Conservation (phyloP, 2,888 invertebrate genomes). For the Amblyteles armatorius region DNA sequence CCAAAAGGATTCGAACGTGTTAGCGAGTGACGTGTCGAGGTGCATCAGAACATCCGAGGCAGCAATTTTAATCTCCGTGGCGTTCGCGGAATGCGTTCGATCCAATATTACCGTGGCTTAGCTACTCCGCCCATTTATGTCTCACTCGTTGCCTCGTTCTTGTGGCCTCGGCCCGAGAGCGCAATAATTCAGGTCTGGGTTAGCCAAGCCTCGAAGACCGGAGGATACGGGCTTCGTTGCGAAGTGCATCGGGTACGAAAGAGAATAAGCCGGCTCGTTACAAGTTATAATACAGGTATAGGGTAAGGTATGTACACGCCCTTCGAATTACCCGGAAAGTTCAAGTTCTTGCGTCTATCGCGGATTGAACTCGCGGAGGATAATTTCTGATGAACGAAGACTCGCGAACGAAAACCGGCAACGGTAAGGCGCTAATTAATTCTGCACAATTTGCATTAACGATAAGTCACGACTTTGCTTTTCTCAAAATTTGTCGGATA, state of each 20-base stretch:
- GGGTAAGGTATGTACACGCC: conserved; percentile 49
- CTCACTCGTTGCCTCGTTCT: conserved; percentile 68
- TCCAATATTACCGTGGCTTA: conserved; percentile 74
- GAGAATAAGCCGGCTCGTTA: conserved; percentile 57
- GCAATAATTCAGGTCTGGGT: conserved; percentile 75
- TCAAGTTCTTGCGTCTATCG: conserved; percentile 34
- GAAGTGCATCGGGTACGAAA: conserved; percentile 56
- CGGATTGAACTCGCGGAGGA: conserved; percentile 30
- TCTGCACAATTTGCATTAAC: conserved; percentile 5
- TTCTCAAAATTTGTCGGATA: not conserved
- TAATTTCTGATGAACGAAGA: conserved; percentile 19
- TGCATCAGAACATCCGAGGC: conserved; percentile 48
- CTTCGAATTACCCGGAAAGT: conserved; percentile 47
- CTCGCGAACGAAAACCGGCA: not conserved
- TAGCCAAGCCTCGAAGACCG: conserved; percentile 55
- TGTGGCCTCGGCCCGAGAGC: conserved; percentile 62
- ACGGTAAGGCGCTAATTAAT: conserved; percentile 19
- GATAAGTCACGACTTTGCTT: not conserved
- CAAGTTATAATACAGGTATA: conserved; percentile 23
- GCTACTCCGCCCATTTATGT: conserved; percentile 73
- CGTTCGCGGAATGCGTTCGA: conserved; percentile 73
- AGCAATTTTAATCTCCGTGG: conserved; percentile 62
- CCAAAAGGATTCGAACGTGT: not conserved
- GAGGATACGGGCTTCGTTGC: conserved; percentile 49
- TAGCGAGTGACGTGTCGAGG: conserved; percentile 19